Base-by-base conservation (phyloP, 2,888 invertebrate species). In the Aporophyla nigra region DNA sequence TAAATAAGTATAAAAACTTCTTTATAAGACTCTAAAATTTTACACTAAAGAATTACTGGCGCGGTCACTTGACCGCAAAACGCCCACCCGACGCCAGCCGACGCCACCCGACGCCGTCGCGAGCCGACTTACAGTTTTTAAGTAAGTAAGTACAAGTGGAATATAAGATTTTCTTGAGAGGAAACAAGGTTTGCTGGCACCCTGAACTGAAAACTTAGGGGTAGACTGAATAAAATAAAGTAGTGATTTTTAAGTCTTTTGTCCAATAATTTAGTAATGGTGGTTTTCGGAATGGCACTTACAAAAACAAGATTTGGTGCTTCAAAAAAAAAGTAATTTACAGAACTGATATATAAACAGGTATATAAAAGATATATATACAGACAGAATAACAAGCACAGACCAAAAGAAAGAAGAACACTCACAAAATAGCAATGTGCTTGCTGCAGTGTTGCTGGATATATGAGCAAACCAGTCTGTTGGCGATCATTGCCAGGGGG, bases 21-120 rank as follows among this genome's bases (percentile, higher is more conserved):
- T 65, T 61, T 65, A 53, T 40, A 62, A 61, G 9, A 56, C 80
- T 76, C n/a, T 62, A 62, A 71, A 80, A 69, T 71, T 66, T 68
- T 51, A 33, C 74, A 56, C 71, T 63, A 33, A 67, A 70, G 73
- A 63, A 67, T 69, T 54, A 63, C 54, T 82, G 66, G 69, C n/a
- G 54, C 19, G 59, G 24, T 27, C 71, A 74, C 83, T 82, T 82
- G 83, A 82, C 83, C 82, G 83, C 83, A 78, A 82, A 78, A 63
- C 71, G 21, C 14, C 69, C 21, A 43, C 51, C 33, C 51, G 54
- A 58, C 58, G 49, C 1, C 62, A n/a, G 4, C 46, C 74, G 61
- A 33, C 10, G 46, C 1, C 19, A 51, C 1, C 54, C 33, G 74
- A 27, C 40, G 54, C n/a, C 27, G 59, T 6, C 75, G 33, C 27